Conservation (phyloP, 2,113 vertebrate genomes). For the Colinus virginianus region DNA sequence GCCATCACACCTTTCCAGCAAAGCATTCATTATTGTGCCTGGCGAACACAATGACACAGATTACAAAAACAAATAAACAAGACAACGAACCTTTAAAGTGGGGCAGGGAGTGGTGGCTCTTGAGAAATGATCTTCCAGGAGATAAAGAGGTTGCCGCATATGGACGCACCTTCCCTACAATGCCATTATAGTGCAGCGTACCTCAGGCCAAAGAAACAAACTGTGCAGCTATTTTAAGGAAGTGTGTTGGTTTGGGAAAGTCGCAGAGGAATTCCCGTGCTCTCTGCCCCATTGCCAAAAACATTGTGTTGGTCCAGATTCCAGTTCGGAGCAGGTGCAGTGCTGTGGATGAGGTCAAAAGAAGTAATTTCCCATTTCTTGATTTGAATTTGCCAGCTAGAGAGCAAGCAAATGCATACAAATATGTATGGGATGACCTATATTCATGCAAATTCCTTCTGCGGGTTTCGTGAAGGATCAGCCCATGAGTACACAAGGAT, state of each 20-base stretch:
- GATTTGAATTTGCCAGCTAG: not conserved
- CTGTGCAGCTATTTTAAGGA: slow-evolving; percentile 27
- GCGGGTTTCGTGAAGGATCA: not conserved
- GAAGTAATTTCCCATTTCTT: not conserved
- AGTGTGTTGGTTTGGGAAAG: not conserved
- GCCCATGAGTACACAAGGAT: not conserved
- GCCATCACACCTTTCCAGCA: not conserved
- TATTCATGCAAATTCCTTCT: not conserved
- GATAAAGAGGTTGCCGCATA: not conserved
- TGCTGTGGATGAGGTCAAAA: not conserved
- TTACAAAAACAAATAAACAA: slow-evolving; percentile 9
- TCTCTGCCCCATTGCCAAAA: not conserved
- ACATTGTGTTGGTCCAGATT: not conserved
- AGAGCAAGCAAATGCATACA: not conserved
- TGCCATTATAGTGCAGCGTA: not conserved
- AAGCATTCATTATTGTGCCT: not conserved
- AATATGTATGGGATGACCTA: not conserved
- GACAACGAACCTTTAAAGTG: not conserved
- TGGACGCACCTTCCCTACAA: not conserved
- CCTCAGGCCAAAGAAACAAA: not conserved
- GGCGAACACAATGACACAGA: not conserved
- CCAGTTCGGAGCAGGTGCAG: not conserved
- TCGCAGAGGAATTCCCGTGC: slow-evolving; percentile 8
- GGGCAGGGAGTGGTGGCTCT: not conserved
- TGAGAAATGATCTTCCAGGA: not conserved